These are phyloP conservation scores for Drosophila anomalipes DNA, from an alignment of 2,888 invertebrate genomes.

Conservation along the genomic window DNA sequence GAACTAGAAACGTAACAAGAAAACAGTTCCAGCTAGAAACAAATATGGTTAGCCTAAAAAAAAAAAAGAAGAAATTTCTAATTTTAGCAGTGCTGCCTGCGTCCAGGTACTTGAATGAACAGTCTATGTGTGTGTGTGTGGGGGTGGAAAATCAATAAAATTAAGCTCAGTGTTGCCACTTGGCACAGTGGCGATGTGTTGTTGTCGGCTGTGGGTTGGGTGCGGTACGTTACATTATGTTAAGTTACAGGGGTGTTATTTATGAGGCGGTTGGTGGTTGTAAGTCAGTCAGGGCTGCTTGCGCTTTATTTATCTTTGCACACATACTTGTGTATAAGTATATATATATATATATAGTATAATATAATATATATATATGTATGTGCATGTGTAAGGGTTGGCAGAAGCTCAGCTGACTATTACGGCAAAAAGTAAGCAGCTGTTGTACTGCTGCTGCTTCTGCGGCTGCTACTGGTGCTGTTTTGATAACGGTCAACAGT, in stretches of 20 bases:
- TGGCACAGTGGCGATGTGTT: slow-evolving; percentile 29
- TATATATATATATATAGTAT: not conserved
- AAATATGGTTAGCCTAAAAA: slow-evolving; percentile 15
- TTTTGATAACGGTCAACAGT: slow-evolving; percentile 66
- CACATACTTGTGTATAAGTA: slow-evolving; percentile 10
- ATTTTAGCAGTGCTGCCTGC: slow-evolving; percentile 53
- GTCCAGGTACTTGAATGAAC: slow-evolving; percentile 50
- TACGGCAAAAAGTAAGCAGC: slow-evolving; percentile 59
- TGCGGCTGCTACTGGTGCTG: slow-evolving; percentile 38
- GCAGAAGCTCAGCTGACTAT: slow-evolving; percentile 62
- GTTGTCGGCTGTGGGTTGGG: slow-evolving; percentile 16
- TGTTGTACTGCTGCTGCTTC: slow-evolving; percentile 42
- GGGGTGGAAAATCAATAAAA: slow-evolving; percentile 73
- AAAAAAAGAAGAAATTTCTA: slow-evolving; percentile 47
- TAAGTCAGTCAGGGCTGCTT: slow-evolving; percentile 22
- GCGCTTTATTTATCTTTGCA: slow-evolving; percentile 20
- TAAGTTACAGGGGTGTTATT: slow-evolving; percentile 37
- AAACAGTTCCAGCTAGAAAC: not conserved
- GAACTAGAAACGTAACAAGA: slow-evolving; percentile 9
- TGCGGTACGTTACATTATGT: slow-evolving; percentile 34
- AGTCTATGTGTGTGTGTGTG: slow-evolving; percentile 12
- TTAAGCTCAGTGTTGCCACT: slow-evolving; percentile 72
- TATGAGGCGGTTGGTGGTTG: slow-evolving; percentile 16
- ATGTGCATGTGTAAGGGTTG: slow-evolving; percentile 35
- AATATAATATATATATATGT: not conserved